phyloP scores from a whole-genome alignment of 2,888 invertebrate genomes.

The Acanthosepion esculentum region DNA sequence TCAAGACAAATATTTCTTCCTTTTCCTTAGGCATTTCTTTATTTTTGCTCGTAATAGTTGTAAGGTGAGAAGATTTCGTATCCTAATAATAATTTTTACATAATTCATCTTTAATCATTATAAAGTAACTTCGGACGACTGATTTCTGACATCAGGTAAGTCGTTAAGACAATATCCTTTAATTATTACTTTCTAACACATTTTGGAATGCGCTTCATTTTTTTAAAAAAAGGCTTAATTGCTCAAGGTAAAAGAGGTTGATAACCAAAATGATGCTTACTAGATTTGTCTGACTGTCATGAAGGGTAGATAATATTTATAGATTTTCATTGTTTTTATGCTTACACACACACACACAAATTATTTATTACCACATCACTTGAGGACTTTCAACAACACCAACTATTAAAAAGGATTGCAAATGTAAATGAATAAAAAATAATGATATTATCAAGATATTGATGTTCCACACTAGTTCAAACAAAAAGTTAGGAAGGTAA shows the following conservation, averaged over 20 bases:
- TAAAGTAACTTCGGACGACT: conserved; percentile 44
- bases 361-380: no score
- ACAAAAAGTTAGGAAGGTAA: no score
- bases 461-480: no score
- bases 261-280: not conserved
- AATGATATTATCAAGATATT: no score
- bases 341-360: not conserved
- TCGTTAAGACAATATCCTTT: not conserved
- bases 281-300: not conserved
- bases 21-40: not conserved
- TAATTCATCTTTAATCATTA: conserved; percentile 38
- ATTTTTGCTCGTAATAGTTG: not conserved
- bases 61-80: not conserved
- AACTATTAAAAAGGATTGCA: no score
- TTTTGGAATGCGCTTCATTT: conserved; percentile 22
- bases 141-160: conserved; percentile 41
- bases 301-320: not conserved
- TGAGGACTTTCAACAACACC: no score
- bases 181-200: not conserved
- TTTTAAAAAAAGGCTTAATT: not conserved
- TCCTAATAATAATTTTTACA: not conserved
- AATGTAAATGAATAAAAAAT: no score
- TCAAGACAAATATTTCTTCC: not conserved
- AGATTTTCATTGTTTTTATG: not conserved
- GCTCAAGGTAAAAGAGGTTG: not conserved